A percentile compares a stretch with the other conserved stretches of the same genome.
These are phyloP conservation scores for Lepeophtheirus salmonis DNA, from an alignment of 1,140 invertebrate genomes.

Conservation along the genomic window DNA sequence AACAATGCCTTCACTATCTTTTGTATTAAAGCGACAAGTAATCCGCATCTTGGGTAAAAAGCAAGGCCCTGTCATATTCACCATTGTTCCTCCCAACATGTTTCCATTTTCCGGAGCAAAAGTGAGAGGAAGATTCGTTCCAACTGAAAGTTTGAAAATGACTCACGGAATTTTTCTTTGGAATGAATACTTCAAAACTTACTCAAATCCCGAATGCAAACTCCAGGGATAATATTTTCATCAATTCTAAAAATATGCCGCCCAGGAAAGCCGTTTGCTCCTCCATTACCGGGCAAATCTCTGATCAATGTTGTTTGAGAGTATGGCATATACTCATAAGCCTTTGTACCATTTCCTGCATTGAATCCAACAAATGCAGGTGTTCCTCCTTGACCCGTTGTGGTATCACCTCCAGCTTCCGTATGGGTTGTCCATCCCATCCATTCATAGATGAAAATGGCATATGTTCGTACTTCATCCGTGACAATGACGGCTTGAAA, in stretches of 20 bases:
- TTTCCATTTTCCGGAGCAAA: slow-evolving; percentile 83
- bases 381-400: slow-evolving; percentile 59
- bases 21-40: slow-evolving; percentile 39
- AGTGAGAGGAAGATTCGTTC: slow-evolving; percentile 52
- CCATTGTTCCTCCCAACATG: slow-evolving; percentile 81
- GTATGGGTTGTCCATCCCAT: slow-evolving; percentile 77
- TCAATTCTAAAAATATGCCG: slow-evolving; percentile 84
- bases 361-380: slow-evolving; percentile 86
- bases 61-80: slow-evolving; percentile 86
- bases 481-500: slow-evolving; percentile 83
- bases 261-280: slow-evolving; percentile 65
- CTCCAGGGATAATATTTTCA: slow-evolving; percentile 75
- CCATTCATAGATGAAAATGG: slow-evolving; percentile 77
- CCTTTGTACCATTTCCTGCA: slow-evolving; percentile 75
- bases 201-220: slow-evolving; percentile 39
- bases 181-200: slow-evolving; percentile 19
- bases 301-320: slow-evolving; percentile 64
- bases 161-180: background rate
- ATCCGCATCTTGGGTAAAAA: slow-evolving; percentile 50
- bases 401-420: slow-evolving; percentile 68
- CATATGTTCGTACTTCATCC: slow-evolving; percentile 81
- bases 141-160: slow-evolving; percentile 35
- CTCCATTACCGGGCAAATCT: slow-evolving; percentile 59
- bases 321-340: slow-evolving; percentile 72
- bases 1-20: slow-evolving; percentile 24